phyloP scores from a whole-genome alignment of 1,140 invertebrate species.

The Drosophila bifasciata region DNA sequence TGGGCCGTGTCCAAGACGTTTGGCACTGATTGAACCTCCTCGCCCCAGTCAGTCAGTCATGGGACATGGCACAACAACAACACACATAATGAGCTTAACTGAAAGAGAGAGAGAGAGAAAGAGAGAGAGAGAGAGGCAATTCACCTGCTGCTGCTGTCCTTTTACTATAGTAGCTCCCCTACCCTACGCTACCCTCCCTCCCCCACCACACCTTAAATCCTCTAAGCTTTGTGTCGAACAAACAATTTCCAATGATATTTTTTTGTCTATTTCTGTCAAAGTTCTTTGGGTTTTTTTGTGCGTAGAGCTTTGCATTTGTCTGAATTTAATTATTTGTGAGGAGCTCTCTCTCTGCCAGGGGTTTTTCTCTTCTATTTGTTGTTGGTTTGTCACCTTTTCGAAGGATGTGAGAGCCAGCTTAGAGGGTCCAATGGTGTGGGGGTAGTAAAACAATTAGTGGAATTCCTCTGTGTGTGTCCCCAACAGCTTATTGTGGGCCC shows the following conservation, averaged over 20 bases:
- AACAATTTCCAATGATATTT: conserved; percentile 30
- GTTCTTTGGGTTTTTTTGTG: conserved; percentile 42
- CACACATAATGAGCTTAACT: conserved; percentile 73
- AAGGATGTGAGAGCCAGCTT: conserved; percentile 8
- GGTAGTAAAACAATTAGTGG: conserved; percentile 33
- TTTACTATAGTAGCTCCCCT: not conserved
- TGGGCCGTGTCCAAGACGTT: conserved; percentile 40
- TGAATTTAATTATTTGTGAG: conserved; percentile 69
- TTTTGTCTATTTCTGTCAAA: conserved; percentile 51
- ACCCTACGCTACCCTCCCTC: too few species aligned
- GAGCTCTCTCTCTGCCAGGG: not conserved
- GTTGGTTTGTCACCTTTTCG: conserved; percentile 25
- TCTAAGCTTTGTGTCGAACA: conserved; percentile 39
- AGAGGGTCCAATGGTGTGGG: conserved; percentile 6
- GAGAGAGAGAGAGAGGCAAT: conserved; percentile 23
- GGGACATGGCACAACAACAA: conserved; percentile 15
- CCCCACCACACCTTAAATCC: conserved; percentile 24
- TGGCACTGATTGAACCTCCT: conserved; percentile 50
- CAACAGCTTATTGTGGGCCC: conserved; percentile 15
- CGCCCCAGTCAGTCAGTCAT: too few species aligned
- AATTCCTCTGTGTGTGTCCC: conserved; percentile 9
- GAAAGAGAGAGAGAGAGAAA: conserved; percentile 19
- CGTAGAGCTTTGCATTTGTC: conserved; percentile 42
- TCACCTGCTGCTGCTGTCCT: conserved; percentile 16
- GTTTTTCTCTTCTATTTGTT: conserved; percentile 2